A percentile compares a stretch with the other conserved stretches of the same genome.
These are phyloP conservation scores for Eupithecia subfuscata DNA, from an alignment of 2,888 invertebrate species.

Conservation along the genomic window DNA sequence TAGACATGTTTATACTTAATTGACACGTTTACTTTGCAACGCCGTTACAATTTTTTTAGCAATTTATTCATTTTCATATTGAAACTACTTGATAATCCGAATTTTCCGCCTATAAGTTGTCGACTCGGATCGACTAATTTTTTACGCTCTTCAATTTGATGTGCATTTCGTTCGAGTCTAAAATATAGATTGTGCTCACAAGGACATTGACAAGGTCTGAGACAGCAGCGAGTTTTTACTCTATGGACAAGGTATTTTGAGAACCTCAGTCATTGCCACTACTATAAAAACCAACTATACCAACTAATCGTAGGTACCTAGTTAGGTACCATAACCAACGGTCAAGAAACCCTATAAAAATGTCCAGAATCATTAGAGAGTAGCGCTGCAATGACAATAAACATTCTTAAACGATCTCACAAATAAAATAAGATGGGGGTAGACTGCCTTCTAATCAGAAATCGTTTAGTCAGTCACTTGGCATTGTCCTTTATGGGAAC, in stretches of 20 bases:
- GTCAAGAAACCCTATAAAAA: conserved; percentile 12
- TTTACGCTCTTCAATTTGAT: too few relatives aligned
- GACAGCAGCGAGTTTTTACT: too few relatives aligned
- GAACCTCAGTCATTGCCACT: background rate
- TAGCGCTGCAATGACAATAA: conserved; percentile 35
- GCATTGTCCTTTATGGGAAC: conserved; percentile 37
- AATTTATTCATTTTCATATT: too few relatives aligned
- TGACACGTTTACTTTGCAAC: too few relatives aligned
- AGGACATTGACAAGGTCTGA: too few relatives aligned
- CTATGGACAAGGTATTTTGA: background rate
- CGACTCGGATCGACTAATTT: too few relatives aligned
- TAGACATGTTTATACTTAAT: too few relatives aligned
- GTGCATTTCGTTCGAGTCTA: too few relatives aligned
- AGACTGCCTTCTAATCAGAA: conserved; percentile 38
- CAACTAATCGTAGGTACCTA: background rate
- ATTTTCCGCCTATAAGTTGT: too few relatives aligned
- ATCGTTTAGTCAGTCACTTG: conserved; percentile 39
- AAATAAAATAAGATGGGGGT: conserved; percentile 17
- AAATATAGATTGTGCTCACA: too few relatives aligned
- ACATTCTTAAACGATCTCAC: conserved; percentile 28
- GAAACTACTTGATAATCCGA: too few relatives aligned
- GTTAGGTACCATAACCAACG: conserved; percentile 1
- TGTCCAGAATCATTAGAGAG: conserved; percentile 3
- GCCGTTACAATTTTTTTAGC: too few relatives aligned
- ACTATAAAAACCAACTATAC: background rate